A percentile compares a stretch with the other conserved stretches of the same genome.
Evolutionary conservation across 2,797 vertebrate species (phyloP).

Genomic region (Falco cherrug): DNA sequence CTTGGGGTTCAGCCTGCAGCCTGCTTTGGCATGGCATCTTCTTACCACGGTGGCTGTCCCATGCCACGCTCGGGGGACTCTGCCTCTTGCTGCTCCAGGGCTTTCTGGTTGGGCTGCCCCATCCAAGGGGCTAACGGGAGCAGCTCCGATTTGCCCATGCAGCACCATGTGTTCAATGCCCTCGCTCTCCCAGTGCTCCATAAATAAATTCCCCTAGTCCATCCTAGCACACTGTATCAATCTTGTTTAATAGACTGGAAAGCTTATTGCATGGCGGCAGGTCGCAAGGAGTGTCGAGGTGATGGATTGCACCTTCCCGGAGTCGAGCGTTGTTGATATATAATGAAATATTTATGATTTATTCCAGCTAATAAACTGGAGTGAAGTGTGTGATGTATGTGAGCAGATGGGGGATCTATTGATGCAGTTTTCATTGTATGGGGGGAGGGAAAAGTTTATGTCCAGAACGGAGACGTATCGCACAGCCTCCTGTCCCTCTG

Average conservation of each 20-base stretch:
- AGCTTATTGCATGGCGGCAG: slow-evolving; percentile 81
- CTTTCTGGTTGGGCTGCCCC: neutral
- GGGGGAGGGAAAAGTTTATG: slow-evolving; percentile 41
- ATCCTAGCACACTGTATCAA: slow-evolving; percentile 82
- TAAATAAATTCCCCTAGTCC: slow-evolving; percentile 81
- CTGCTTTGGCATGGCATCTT: neutral
- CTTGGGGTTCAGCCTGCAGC: neutral
- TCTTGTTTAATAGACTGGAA: slow-evolving; percentile 95
- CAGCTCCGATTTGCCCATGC: neutral
- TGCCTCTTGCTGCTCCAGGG: neutral
- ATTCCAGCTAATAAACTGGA: slow-evolving; percentile 95
- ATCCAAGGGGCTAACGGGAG: neutral
- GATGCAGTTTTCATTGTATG: slow-evolving; percentile 60
- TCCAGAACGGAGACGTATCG: neutral
- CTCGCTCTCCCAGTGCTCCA: slow-evolving; percentile 72
- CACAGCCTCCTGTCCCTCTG: neutral
- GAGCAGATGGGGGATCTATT: slow-evolving; percentile 90
- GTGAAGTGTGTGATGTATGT: slow-evolving; percentile 90
- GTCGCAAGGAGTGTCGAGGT: slow-evolving; percentile 82
- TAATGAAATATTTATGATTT: slow-evolving; percentile 97
- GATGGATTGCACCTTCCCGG: slow-evolving; percentile 89
- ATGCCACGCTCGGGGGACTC: rapidly evolving
- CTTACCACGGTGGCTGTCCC: neutral
- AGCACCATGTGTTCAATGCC: neutral
- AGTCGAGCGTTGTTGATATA: slow-evolving; percentile 84